Evolutionary conservation across 2,797 vertebrate genomes (phyloP).

Genomic region (Lagocephalus sceleratus): DNA sequence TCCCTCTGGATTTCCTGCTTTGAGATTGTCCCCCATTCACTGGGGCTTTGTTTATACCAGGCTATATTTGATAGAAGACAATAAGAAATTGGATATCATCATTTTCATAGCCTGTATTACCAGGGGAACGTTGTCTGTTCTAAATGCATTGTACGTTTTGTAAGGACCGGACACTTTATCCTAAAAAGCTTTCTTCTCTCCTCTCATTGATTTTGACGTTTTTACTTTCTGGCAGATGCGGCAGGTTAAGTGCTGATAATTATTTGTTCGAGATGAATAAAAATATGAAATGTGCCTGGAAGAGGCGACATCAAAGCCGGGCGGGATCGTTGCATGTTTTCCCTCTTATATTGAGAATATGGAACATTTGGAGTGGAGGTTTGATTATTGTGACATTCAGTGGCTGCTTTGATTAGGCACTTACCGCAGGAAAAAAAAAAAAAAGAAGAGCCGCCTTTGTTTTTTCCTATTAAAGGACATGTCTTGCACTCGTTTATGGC

Average conservation of each 20-base stretch:
- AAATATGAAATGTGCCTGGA: slow-evolving; percentile 45
- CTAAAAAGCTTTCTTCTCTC: slow-evolving; percentile 49
- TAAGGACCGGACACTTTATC: slow-evolving; percentile 56
- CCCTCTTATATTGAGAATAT: slow-evolving; percentile 31
- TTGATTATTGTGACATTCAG: slow-evolving; percentile 56
- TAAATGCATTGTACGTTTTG: slow-evolving; percentile 29
- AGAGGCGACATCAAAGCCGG: slow-evolving; percentile 57
- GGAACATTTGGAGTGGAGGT: slow-evolving; percentile 35
- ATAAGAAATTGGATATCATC: slow-evolving; percentile 63
- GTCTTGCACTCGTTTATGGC: slow-evolving; percentile 18
- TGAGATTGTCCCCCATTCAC: slow-evolving; percentile 62
- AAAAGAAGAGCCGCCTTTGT: slow-evolving; percentile 12
- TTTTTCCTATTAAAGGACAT: slow-evolving; percentile 19
- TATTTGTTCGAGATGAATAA: slow-evolving; percentile 59
- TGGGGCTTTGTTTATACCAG: slow-evolving; percentile 63
- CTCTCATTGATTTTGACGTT: slow-evolving; percentile 61
- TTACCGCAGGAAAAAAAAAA: slow-evolving; percentile 10
- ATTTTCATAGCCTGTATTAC: slow-evolving; percentile 54
- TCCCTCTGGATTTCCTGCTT: slow-evolving; percentile 74
- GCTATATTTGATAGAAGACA: slow-evolving; percentile 53
- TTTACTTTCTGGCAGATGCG: slow-evolving; percentile 48
- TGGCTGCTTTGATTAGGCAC: slow-evolving; percentile 49
- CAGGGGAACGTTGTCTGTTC: slow-evolving; percentile 52
- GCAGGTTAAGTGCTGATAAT: slow-evolving; percentile 72
- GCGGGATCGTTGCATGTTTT: slow-evolving; percentile 32